Conservation (phyloP, 2,888 invertebrate genomes). For the Thera obeliscata region DNA sequence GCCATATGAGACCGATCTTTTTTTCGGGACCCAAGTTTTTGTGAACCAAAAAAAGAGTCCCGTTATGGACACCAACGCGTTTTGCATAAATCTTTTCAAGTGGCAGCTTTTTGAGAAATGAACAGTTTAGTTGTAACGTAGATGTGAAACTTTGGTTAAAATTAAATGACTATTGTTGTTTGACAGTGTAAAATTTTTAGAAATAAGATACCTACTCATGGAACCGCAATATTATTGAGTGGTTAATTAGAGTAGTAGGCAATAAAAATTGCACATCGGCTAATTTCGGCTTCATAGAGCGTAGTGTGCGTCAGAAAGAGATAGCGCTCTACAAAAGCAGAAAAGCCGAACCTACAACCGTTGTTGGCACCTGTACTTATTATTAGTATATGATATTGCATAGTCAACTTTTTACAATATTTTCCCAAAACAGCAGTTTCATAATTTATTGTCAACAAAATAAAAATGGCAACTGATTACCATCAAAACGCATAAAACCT, state of each 20-base stretch:
- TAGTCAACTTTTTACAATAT: background rate
- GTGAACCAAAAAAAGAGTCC: conserved; percentile 56
- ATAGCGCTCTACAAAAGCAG: too few species aligned
- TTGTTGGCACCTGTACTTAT: too few species aligned
- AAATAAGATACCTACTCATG: too few species aligned
- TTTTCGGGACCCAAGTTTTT: conserved; percentile 46
- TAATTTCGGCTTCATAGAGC: too few species aligned
- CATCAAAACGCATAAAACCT: conserved; percentile 29
- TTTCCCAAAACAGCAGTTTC: conserved; percentile 4
- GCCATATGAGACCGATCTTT: conserved; percentile 47
- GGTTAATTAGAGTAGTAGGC: too few species aligned
- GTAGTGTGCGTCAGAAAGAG: too few species aligned
- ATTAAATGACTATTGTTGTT: background rate
- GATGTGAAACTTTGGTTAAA: conserved; percentile 1
- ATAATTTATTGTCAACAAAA: conserved; percentile 6
- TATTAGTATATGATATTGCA: too few species aligned
- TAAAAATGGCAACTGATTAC: conserved; percentile 28
- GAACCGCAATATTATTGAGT: too few species aligned
- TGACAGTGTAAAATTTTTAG: too few species aligned
- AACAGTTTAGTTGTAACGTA: conserved; percentile 40
- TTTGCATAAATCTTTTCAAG: conserved; percentile 79
- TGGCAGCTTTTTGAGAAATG: conserved; percentile 52
- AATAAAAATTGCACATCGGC: too few species aligned
- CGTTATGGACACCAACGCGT: conserved; percentile 71
- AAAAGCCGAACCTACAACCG: too few species aligned